phyloP scores from a whole-genome alignment of 2,888 invertebrate species.

The Polymixis lichenea region DNA sequence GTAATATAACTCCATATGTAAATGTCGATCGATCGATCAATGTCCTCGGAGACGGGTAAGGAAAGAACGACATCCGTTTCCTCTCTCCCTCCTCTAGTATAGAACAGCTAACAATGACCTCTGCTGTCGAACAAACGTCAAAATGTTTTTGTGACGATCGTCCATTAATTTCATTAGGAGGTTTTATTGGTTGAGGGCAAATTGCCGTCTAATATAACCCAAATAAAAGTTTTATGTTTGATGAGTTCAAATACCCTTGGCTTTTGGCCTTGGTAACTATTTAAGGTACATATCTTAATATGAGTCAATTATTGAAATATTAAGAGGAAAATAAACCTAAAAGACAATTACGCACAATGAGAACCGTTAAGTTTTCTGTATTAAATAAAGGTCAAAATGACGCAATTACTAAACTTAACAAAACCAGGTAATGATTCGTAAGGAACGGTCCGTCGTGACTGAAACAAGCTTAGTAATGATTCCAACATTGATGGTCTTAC shows the following conservation, averaged over 20 bases:
- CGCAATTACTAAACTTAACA: conserved; percentile 29
- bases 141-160: conserved; percentile 57
- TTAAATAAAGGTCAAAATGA: conserved; percentile 18
- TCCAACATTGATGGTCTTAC: not conserved
- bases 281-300: conserved; percentile 7
- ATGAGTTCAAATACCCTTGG: conserved; percentile 51
- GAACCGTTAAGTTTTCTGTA: conserved; percentile 32
- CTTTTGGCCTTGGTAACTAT: conserved; percentile 26
- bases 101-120: conserved; percentile 66
- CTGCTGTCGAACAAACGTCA: conserved; percentile 68
- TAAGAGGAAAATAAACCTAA: conserved; percentile 32
- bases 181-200: conserved; percentile 42
- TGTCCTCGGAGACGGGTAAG: conserved; percentile 71
- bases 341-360: conserved; percentile 12
- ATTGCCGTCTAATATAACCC: conserved; percentile 38
- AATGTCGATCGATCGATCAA: conserved; percentile 76
- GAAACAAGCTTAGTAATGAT: not conserved
- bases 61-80: conserved; percentile 79
- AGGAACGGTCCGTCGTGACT: not conserved
- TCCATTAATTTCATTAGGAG: conserved; percentile 53
- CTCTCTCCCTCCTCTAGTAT: conserved; percentile 54
- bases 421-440: conserved; percentile 4
- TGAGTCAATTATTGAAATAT: conserved; percentile 24
- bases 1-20: conserved; percentile 62
- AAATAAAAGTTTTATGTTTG: conserved; percentile 46